Percentiles rank a stretch among this genome's conserved stretches.
These are phyloP conservation scores for Battus philenor DNA, from an alignment of 1,140 invertebrate genomes.

Conservation along the genomic window DNA sequence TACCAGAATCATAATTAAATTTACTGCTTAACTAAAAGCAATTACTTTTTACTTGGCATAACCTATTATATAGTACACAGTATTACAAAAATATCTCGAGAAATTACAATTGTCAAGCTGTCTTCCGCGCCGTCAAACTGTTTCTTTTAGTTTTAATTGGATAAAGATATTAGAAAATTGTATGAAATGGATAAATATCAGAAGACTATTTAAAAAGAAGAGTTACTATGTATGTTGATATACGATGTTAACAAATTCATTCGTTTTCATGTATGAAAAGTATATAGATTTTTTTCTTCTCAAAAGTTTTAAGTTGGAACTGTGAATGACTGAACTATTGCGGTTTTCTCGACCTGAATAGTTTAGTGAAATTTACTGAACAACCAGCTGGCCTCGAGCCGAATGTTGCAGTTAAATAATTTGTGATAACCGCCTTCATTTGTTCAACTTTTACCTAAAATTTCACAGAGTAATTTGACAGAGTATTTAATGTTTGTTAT, in stretches of 20 bases:
- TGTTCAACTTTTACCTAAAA: slow-evolving; percentile 54
- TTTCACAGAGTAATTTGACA: slow-evolving; percentile 43
- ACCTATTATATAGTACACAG: too few species aligned
- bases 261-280: background rate
- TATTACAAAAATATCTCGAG: too few species aligned
- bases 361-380: slow-evolving; percentile 60
- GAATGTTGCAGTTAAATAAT: slow-evolving; percentile 69
- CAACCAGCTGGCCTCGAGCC: slow-evolving; percentile 57
- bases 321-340: slow-evolving; percentile 54
- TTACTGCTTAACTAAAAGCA: too few species aligned
- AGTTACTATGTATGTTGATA: background rate
- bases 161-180: too few species aligned
- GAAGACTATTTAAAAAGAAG: too few species aligned
- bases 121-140: too few species aligned
- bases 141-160: too few species aligned
- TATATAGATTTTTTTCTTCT: slow-evolving; percentile 25
- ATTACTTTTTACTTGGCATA: too few species aligned
- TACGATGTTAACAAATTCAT: background rate
- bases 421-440: slow-evolving; percentile 69
- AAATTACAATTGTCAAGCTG: too few species aligned
- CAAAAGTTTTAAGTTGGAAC: slow-evolving; percentile 36
- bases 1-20: too few species aligned
- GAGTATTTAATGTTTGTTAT: slow-evolving; percentile 18
- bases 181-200: too few species aligned
- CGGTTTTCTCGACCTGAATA: slow-evolving; percentile 68